Percentiles rank a stretch among this genome's conserved stretches.
phyloP scores from a whole-genome alignment of 2,113 vertebrate genomes.

The Corvus cornix region DNA sequence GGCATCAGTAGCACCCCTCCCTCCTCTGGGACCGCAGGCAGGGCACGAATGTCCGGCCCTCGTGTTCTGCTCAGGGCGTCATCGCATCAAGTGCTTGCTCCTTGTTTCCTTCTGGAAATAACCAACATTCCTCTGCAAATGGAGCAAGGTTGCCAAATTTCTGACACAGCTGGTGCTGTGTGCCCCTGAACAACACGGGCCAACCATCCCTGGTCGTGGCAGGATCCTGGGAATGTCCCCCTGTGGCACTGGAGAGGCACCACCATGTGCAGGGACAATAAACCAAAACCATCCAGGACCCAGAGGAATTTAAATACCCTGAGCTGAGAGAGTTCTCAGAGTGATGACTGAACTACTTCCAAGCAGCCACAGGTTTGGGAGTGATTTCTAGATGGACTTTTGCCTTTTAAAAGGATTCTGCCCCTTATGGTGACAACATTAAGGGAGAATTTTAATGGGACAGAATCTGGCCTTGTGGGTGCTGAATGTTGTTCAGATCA shows the following conservation, averaged over 20 bases:
- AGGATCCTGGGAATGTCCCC: not conserved
- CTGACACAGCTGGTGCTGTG: not conserved
- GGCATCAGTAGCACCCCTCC: not conserved
- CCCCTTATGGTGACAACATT: not conserved
- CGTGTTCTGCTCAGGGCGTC: fast-evolving
- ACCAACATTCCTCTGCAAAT: not conserved
- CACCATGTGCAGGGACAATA: not conserved
- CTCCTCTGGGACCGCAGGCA: not conserved
- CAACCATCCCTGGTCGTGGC: not conserved
- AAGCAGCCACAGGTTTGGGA: not conserved
- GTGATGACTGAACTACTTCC: not conserved
- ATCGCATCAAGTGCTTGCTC: not conserved
- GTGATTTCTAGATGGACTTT: not conserved
- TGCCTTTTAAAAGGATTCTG: not conserved
- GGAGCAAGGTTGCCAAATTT: not conserved
- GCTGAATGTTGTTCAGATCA: not conserved
- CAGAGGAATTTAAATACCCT: not conserved
- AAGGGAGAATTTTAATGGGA: not conserved
- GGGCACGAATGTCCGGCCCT: not conserved
- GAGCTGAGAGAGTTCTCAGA: not conserved
- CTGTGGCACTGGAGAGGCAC: not conserved
- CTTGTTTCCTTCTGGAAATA: not conserved
- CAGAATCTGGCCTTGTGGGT: not conserved
- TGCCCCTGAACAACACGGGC: not conserved
- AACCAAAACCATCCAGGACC: not conserved